Conservation (phyloP, 2,888 invertebrate genomes). For the Tuberolachnus salignus region DNA sequence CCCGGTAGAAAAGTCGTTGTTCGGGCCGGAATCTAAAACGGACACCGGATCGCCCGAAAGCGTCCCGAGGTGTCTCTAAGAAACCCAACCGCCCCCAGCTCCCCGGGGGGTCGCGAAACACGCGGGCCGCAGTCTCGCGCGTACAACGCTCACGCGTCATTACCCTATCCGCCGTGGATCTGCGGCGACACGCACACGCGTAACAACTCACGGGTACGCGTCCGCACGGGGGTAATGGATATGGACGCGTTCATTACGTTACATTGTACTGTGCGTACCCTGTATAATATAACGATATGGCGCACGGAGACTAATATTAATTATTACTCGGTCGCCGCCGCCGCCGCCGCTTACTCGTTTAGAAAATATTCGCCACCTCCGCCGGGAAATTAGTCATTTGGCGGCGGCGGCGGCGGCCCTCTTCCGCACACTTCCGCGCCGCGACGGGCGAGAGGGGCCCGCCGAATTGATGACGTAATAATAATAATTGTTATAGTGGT, state of each 20-base stretch:
- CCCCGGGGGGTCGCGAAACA: no score
- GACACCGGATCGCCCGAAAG: no score
- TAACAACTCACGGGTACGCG: no score
- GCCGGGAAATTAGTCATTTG: slow-evolving; percentile 36
- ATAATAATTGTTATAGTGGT: neutral
- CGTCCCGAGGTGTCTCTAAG: no score
- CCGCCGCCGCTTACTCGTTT: neutral
- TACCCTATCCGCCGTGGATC: slow-evolving; percentile 41
- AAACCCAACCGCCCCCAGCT: no score
- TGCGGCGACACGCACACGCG: neutral
- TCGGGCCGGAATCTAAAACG: no score
- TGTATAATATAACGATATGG: neutral
- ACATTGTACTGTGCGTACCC: no score
- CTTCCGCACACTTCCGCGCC: neutral
- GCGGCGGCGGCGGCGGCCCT: neutral
- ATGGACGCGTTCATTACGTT: no score
- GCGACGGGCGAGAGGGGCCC: neutral
- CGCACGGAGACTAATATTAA: slow-evolving; percentile 15
- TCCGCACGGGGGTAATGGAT: no score
- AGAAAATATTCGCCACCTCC: no score
- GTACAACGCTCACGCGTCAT: slow-evolving; percentile 24
- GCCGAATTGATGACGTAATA: slow-evolving; percentile 42
- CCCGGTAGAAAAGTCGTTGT: no score
- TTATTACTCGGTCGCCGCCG: slow-evolving; percentile 31
- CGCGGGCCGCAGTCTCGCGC: no score